Base-by-base conservation (phyloP, 1,140 invertebrate genomes). In the Sarcophaga peregrina region DNA sequence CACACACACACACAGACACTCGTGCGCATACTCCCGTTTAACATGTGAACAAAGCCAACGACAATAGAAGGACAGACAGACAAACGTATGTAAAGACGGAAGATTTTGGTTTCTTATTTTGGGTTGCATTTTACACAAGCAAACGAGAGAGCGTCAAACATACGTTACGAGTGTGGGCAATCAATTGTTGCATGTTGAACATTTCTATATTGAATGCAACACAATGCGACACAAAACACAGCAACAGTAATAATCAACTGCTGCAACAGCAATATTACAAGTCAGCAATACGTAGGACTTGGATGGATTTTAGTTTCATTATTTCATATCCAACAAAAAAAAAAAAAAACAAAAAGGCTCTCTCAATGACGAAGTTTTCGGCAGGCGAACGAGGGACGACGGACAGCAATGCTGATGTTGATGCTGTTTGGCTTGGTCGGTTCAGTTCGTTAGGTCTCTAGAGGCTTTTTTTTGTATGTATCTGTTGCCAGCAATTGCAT, bases 401-500 rank as follows among this genome's bases (percentile, higher is more conserved):
- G 25, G 25, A 37, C 25, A 37, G 25, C 4, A 37, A 37, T 37
- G 25, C 15, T 74, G 72, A 9, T 74, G 72, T 3, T 46, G 72
- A 74, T 37, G 72, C 10, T 74, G 25, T 7, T 75, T 8, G 73
- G 47, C 6, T 47, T 48, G 46, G 68, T 46, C 8, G 45, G 15
- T 8, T 47, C 20, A 20, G 62, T 72, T 25, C 62, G 62, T 72
- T 72, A 72, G 46, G 48, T 78, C 75, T 78, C 75, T 78, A 50
- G 75, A 68, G 80, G 54, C 52, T 81, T 46, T 62, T 15, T 54
- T 11, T 81, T 45, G 37, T 46, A 20, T 80, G 48, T 52, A 87
- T 87, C 86, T 85, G 85, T 85, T 85, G 86, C 85, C 47, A 15
- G 15, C 82, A 80, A 75, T 83, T 50, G 82, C 82, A 68, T 83